A percentile compares a stretch with the other conserved stretches of the same genome.
Evolutionary conservation across 2,888 invertebrate genomes (phyloP).

Genomic region (Cybosia mesomella): DNA sequence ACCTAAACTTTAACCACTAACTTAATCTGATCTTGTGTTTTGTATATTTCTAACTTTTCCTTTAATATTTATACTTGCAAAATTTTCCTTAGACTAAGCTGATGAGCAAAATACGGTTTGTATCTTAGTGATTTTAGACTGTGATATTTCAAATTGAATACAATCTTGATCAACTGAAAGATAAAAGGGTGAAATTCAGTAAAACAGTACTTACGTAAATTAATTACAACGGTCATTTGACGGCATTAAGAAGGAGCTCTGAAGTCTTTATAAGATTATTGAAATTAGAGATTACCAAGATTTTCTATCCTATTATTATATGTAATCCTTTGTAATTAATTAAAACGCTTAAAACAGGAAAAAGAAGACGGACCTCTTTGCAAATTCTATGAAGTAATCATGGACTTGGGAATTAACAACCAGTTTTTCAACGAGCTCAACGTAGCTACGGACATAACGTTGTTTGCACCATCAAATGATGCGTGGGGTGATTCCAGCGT

Average conservation of each 20-base stretch:
- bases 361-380: conserved; percentile 89
- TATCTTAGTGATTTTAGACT: conserved; percentile 37
- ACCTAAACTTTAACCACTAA: conserved; percentile 18
- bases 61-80: conserved; percentile 31
- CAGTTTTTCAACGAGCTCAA: conserved; percentile 91
- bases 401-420: conserved; percentile 90
- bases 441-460: conserved; percentile 91
- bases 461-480: conserved; percentile 96
- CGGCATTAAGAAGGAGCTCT: conserved; percentile 39
- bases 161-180: conserved; percentile 36
- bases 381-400: conserved; percentile 94
- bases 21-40: conserved; percentile 22
- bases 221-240: conserved; percentile 49
- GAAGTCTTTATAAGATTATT: conserved; percentile 34
- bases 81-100: conserved; percentile 37
- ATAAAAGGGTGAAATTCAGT: conserved; percentile 41
- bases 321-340: conserved; percentile 32
- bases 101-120: conserved; percentile 52
- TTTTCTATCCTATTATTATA: conserved; percentile 31
- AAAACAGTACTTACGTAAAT: conserved; percentile 43
- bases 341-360: conserved; percentile 64
- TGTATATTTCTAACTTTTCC: conserved; percentile 39
- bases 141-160: conserved; percentile 36
- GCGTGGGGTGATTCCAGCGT: conserved; percentile 93
- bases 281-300: conserved; percentile 40